These are phyloP conservation scores for Drosophila subpulchrella DNA, from an alignment of 1,140 invertebrate species.

Conservation along the genomic window DNA sequence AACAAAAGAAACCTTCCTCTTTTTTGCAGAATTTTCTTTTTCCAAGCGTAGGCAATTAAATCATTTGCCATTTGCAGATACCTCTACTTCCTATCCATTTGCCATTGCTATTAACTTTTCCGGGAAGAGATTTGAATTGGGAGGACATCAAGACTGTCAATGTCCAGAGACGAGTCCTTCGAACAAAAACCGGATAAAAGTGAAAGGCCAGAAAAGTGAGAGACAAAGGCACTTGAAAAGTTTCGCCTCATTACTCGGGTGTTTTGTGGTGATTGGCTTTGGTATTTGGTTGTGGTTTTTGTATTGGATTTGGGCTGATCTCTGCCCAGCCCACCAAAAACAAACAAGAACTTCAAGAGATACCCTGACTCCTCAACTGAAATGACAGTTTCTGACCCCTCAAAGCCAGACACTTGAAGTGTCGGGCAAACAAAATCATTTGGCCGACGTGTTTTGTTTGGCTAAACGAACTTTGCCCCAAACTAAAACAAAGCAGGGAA, in stretches of 20 bases:
- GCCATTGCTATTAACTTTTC: slow-evolving; percentile 27
- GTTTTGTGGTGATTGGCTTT: slow-evolving; percentile 79
- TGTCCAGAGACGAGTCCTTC: slow-evolving; percentile 10
- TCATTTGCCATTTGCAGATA: slow-evolving; percentile 43
- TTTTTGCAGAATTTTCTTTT: neutral
- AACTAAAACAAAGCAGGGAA: slow-evolving; percentile 36
- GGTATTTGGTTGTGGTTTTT: neutral
- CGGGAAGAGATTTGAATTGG: slow-evolving; percentile 20
- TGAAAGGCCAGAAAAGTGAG: slow-evolving; percentile 21
- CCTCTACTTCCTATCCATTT: neutral
- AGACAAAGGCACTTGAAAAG: slow-evolving; percentile 66
- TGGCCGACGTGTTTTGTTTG: slow-evolving; percentile 39
- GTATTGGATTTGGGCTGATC: slow-evolving; percentile 35
- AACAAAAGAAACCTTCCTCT: neutral
- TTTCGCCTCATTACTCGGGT: slow-evolving; percentile 72
- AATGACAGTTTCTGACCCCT: slow-evolving; percentile 28
- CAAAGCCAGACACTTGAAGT: slow-evolving; percentile 33
- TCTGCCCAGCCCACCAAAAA: neutral
- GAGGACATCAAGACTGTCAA: slow-evolving; percentile 20
- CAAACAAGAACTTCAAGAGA: slow-evolving; percentile 12
- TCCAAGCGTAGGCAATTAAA: slow-evolving; percentile 13
- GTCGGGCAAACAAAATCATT: slow-evolving; percentile 53
- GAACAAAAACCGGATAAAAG: slow-evolving; percentile 26
- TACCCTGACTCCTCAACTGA: neutral
- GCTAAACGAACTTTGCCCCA: slow-evolving; percentile 11